Conservation (phyloP, 92 coral and sea anemone species). For the Actinostola sp. region DNA sequence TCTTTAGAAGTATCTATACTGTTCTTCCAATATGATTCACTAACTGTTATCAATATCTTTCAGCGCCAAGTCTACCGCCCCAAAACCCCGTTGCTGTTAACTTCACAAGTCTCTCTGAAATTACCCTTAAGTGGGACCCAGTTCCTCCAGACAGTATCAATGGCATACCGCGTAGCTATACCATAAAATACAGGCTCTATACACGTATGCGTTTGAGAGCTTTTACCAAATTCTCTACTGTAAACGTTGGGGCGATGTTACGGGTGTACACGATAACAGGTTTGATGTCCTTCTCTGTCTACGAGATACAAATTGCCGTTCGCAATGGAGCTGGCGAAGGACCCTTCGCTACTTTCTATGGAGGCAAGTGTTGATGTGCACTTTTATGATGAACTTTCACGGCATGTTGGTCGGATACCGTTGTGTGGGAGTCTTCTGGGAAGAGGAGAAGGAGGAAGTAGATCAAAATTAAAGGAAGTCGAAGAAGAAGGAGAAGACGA, state of each 20-base stretch:
- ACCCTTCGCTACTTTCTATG: slow-evolving; percentile 31
- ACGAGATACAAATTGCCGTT: slow-evolving; percentile 43
- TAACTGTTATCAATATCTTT: not conserved
- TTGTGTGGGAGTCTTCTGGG: not conserved
- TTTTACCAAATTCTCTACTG: too few relatives aligned
- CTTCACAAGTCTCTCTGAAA: slow-evolving; percentile 37
- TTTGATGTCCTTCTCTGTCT: slow-evolving; percentile 28
- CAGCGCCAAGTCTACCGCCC: slow-evolving; percentile 62
- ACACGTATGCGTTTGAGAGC: slow-evolving; percentile 12
- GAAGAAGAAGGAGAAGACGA: not conserved
- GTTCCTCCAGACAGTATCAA: slow-evolving; percentile 40
- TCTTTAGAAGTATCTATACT: too few relatives aligned
- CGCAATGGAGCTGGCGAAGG: slow-evolving; percentile 41
- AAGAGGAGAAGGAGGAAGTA: too few relatives aligned
- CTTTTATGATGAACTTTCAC: not conserved
- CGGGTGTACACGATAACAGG: slow-evolving; percentile 5
- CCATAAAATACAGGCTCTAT: slow-evolving; percentile 24
- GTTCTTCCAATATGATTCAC: not conserved
- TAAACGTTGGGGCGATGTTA: too few relatives aligned
- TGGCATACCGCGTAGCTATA: slow-evolving; percentile 52
- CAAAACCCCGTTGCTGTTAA: slow-evolving; percentile 30
- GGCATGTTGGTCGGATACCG: too few relatives aligned
- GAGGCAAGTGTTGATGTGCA: slow-evolving; percentile 22
- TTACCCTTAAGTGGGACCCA: slow-evolving; percentile 53
- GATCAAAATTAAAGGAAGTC: too few relatives aligned